Base-by-base conservation (phyloP, 2,113 vertebrate genomes). In the Arothron firmamentum region DNA sequence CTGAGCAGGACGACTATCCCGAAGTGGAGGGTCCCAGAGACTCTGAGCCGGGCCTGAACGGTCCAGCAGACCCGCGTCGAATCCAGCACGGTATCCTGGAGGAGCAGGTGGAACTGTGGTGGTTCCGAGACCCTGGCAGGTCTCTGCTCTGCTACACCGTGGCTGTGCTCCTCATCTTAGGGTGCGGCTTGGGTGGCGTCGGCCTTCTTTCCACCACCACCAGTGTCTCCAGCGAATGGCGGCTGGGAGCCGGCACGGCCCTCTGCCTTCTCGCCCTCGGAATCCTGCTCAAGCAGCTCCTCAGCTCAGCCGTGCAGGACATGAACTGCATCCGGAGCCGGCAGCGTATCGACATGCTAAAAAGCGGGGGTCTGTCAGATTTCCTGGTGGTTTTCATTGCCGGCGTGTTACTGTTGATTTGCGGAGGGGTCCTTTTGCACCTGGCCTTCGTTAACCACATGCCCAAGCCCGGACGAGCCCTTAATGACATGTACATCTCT, bases 31-130 rank as follows among this genome's bases (percentile, higher is more conserved):
- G 52, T 28, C 75, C 11, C 80, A 34, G 49, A 56, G 69, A 55
- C 63, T 47, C 67, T 8, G 85, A 78, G 8, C 25, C 47, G 52
- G 77, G 55, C 18, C 55, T 70, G 6, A 74, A 68, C n/a, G 79
- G 72, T 15, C 79, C 77, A 0, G 86, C 79, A 0, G 88, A 92
- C 15, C 80, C 83, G 0, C 86, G 74, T 62, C 92, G 83, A 68
- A 97, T 93, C 75, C 93, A 83, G 87, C 92, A 92, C 87, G 91
- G 90, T 11, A 91, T 95, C 59, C 80, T 99, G 80, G 95, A 95
- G 12, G 97, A 99, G 64, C 96, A 99, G 17, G 94, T 97, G 82
- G 97, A 99, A 74, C 91, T 99, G 17, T 99, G 97, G 97, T 99
- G 97, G 96, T 98, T 95, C 83, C 89, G 93, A 68, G 93, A 98